Evolutionary conservation across 2,113 vertebrate genomes (phyloP).

Genomic region (Mirza zaza): DNA sequence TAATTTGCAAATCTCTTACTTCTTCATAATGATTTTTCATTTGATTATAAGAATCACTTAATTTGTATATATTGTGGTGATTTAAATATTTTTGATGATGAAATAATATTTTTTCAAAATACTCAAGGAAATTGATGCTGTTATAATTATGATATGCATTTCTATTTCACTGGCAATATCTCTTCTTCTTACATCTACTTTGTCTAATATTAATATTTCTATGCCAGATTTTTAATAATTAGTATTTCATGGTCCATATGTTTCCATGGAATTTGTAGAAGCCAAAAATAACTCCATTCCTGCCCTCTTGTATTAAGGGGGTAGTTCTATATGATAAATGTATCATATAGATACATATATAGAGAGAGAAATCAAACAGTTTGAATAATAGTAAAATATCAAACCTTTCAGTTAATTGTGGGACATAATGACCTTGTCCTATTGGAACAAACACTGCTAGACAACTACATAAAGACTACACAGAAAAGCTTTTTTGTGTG

Average conservation of each 20-base stretch:
- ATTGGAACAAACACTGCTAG: not conserved
- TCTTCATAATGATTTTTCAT: not conserved
- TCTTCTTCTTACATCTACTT: not conserved
- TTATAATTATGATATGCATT: not conserved
- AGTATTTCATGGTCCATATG: not conserved
- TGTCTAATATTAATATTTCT: not conserved
- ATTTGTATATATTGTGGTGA: not conserved
- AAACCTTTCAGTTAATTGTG: not conserved
- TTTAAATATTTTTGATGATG: not conserved
- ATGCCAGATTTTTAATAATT: not conserved
- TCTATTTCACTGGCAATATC: not conserved
- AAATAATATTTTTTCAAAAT: not conserved
- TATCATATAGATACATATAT: not conserved
- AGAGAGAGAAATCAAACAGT: not conserved
- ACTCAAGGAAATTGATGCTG: not conserved
- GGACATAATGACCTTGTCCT: fast-evolving
- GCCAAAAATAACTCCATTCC: not conserved
- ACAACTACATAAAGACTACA: not conserved
- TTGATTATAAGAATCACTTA: not conserved
- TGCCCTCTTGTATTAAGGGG: not conserved
- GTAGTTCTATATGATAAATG: too few relatives aligned
- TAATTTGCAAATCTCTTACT: not conserved
- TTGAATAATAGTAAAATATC: not conserved
- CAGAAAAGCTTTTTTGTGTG: not conserved
- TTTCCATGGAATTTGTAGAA: not conserved